Base-by-base conservation (phyloP, 2,888 invertebrate species). In the Pseudanteris insignis region DNA sequence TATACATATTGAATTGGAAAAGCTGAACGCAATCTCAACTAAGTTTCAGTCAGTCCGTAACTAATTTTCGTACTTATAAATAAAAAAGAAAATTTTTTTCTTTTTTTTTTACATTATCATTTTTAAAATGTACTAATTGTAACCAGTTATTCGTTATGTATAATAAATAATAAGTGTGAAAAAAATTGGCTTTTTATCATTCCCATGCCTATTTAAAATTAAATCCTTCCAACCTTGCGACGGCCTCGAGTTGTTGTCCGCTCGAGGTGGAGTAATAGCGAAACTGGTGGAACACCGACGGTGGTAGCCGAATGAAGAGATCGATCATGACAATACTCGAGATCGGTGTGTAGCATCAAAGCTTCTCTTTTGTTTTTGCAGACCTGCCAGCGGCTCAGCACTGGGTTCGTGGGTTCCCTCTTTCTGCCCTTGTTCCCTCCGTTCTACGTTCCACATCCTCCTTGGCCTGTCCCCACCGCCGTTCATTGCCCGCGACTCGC, bases 301-400 rank as follows among this genome's bases (percentile, higher is more conserved):
- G n/a, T n/a, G 15, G 14, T 30, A 47, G 36, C 43, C 25, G 14
- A 53, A 28, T 37, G 25, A 40, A 58, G 36, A 58, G 47, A 62
- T 65, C 53, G 58, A 51, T 55, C 44, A 65, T 48, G 55, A 50
- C 43, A 51, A 50, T 44, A 59, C 59, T 24, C 40, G 48, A 36
- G 55, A 59, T 62, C 53, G 51, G 59, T 55, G 59, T 59, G 64
- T 50, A 62, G 55, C 58, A 62, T 47, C 62, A 61, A 51, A 62
- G 55, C 71, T 71, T 71, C 73, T 73, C 75, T 77, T 78, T 77
- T 78, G 75, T 76, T 78, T 77, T 75, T 78, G 72, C 75, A 76
- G 59, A 59, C 62, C 55, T 53, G 36, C 46, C 73, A 70, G 71
- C 72, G 70, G 54, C 71, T 70, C 74, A 71, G 73, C 72, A 78